phyloP scores from a whole-genome alignment of 2,888 invertebrate species.

The Drosophila merina region DNA sequence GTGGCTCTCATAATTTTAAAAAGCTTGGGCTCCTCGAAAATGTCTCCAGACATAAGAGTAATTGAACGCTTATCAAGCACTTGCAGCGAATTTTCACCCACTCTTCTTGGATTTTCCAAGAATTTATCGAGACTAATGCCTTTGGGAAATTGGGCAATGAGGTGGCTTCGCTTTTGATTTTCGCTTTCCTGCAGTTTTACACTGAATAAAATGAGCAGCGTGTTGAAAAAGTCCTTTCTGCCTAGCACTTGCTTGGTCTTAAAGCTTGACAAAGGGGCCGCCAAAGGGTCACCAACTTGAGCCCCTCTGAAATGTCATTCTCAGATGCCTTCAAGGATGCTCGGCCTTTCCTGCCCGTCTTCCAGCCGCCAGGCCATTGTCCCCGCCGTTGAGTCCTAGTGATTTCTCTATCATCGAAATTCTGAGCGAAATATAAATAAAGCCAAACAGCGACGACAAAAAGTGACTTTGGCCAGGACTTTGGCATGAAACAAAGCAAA shows the following conservation, averaged over 20 bases:
- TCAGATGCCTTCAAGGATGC: slow-evolving; percentile 21
- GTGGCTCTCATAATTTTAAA: slow-evolving; percentile 22
- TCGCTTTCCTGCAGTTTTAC: background rate
- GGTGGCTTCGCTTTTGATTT: slow-evolving; percentile 8
- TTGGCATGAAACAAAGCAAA: slow-evolving; percentile 54
- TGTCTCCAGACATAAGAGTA: slow-evolving; percentile 3
- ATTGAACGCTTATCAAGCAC: slow-evolving; percentile 33
- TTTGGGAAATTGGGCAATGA: slow-evolving; percentile 24
- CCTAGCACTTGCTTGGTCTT: background rate
- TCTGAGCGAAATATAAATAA: slow-evolving; percentile 20
- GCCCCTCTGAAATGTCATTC: slow-evolving; percentile 12
- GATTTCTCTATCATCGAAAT: slow-evolving; percentile 46
- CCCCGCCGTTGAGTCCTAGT: slow-evolving; percentile 27
- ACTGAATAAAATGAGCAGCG: slow-evolving; percentile 23
- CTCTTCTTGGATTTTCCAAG: slow-evolving; percentile 14
- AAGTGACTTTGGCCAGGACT: slow-evolving; percentile 46
- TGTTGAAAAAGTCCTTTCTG: slow-evolving; percentile 6
- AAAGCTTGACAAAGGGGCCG: background rate
- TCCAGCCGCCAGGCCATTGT: slow-evolving; percentile 30
- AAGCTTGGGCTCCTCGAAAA: slow-evolving; percentile 1
- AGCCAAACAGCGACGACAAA: slow-evolving; percentile 19
- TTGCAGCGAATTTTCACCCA: slow-evolving; percentile 24
- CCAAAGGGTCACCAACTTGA: slow-evolving; percentile 22
- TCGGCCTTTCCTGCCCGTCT: slow-evolving; percentile 10
- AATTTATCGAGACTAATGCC: slow-evolving; percentile 35